Base-by-base conservation (phyloP, 2,888 invertebrate species). In the Drosophila basisetae region DNA sequence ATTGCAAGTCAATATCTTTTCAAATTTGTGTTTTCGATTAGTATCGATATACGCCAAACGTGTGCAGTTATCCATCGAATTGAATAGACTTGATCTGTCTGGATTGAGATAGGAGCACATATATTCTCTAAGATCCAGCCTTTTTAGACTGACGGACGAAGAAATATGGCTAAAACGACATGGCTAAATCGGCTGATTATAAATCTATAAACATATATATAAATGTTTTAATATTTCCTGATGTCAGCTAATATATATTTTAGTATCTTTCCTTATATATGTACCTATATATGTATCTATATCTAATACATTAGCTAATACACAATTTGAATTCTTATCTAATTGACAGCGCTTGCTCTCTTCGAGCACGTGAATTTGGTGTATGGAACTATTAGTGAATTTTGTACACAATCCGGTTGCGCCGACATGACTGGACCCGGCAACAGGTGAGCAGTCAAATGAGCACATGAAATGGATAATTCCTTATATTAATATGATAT, bases 301-400 rank as follows among this genome's bases (percentile, higher is more conserved):
- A 13, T 31, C 31, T 9, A 9, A 31, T 9, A 31, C 31, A 2
- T 9, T 7, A 7, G 3, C 22, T 13, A 43, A 18, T 62, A 31
- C 33, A 22, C 0, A 62, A 25, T 2, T 13, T 52, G 2, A n/a
- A 13, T 59, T 30, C 31, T 30, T 30, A 1, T 59, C 0, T 50
- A 2, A 80, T 55, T 95, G 95, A 49, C 94, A 97, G 97, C 98
- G 82, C 96, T 99, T 94, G 98, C 98, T 95, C 97, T 99, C 93
- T 99, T 99, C 94, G 99, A 99, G 94, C 99, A 99, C 94, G 98
- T 99, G 92, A 99, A 99, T 95, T 95, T 99, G 94, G 96, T 99
- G 92, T 99, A 99, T 95, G 99, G 99, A 94, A 97, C 98, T 88
- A 96, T 99, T 94, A 98, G 99, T 91, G 99, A 99, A 95, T 99